phyloP scores from a whole-genome alignment of 2,797 vertebrate species.

The Pyrocephalus nanus region DNA sequence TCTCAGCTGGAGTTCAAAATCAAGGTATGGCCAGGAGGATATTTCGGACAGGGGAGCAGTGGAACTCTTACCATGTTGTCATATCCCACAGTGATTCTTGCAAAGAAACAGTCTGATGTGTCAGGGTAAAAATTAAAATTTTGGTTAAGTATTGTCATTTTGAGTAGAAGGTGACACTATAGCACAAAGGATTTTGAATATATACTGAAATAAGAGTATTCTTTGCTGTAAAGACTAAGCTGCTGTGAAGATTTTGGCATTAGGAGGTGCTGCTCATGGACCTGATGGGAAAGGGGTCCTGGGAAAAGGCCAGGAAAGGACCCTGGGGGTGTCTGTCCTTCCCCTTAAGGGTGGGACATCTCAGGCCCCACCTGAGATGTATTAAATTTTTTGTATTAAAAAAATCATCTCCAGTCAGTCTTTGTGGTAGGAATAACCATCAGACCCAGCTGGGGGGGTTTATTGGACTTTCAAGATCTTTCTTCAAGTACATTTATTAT shows the following conservation, averaged over 20 bases:
- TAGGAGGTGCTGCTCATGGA: background rate
- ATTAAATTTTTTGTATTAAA: background rate
- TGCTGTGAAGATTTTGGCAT: background rate
- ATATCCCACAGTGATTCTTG: background rate
- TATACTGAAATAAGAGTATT: background rate
- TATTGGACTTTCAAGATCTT: background rate
- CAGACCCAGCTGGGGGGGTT: background rate
- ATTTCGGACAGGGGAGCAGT: background rate
- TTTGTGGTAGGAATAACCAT: background rate
- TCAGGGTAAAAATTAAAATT: background rate
- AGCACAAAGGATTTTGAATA: background rate
- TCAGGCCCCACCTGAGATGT: background rate
- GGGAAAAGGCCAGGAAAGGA: background rate
- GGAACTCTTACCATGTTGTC: fast-evolving
- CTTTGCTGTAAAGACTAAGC: background rate
- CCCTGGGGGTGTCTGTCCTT: background rate
- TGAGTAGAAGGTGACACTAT: background rate
- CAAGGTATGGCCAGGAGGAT: slow-evolving; percentile 80
- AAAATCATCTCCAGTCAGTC: background rate
- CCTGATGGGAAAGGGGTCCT: background rate
- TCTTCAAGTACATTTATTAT: background rate
- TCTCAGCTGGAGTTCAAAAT: slow-evolving; percentile 98
- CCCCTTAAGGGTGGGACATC: background rate
- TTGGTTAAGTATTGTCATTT: background rate
- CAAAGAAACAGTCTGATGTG: background rate